Base-by-base conservation (phyloP, 2,113 vertebrate species). In the Heptranchias perlo region DNA sequence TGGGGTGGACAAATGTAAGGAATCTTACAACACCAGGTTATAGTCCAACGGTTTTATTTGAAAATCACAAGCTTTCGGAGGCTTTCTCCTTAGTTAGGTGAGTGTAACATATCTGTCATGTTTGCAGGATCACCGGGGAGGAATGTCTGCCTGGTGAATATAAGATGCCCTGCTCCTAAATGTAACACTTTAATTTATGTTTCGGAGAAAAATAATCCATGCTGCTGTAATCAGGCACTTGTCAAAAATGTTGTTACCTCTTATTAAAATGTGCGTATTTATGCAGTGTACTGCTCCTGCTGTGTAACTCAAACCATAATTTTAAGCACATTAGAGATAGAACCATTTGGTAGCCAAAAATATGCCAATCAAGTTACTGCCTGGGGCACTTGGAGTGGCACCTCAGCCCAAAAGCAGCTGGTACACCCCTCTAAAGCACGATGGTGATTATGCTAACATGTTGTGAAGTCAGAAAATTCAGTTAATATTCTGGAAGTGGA, bases 401-500 rank as follows among this genome's bases (percentile, higher is more conserved):
- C 35, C 92, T 94, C 61, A 31, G 44, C 13, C 64, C 39, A 52
- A 67, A 73, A 69, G 94, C 94, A 69, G 39, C 65, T 7, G 44
- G 25, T 69, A 62, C 89, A 2, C n/a, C 54, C n/a, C 89, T 93
- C 89, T 39, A 93, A 93, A 16, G 52, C 89, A 64, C 58, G 39
- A 31, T 62, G 54, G 47, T 73, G 94, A 95, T 47, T 95, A 69
- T 69, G 13, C 44, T 67, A 52, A 52, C 62, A 65, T 25, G 44
- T 52, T 95, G 64, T 82, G 78, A 52, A 91, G 87, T 73, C 28
- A 95, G 94, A 69, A 95, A 95, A 95, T 95, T 35, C 28, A 67
- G 94, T 49, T 69, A 95, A 95, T 52, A 18, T 69, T 47, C 47
- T 28, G 64, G 14, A 95, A 73, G 25, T 52, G 25, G 18, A 73